Base-by-base conservation (phyloP, 2,113 vertebrate genomes). In the Riparia riparia region DNA sequence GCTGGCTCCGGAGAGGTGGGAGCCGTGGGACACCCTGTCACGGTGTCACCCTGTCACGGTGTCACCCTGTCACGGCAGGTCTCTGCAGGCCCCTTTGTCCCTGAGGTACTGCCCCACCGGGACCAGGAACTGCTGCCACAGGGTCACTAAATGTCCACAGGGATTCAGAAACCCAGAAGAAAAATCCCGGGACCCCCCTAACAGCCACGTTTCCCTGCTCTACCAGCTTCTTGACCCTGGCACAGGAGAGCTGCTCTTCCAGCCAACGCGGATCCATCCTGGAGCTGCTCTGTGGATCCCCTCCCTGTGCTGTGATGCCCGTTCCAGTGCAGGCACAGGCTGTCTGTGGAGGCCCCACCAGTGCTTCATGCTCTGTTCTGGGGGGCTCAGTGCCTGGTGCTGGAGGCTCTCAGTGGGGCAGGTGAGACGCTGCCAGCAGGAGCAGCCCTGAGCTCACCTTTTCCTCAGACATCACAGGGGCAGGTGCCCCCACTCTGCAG, bases 11-110 rank as follows among this genome's bases (percentile, higher is more conserved):
- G 57, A 57, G 18, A 32, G 68, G 14, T 21, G 17, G 44, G 44
- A 57, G 58, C 44, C 7, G 9, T n/a, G 50, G 39, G n/a, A 4
- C 50, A 51, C 47, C 20, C 47, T 47, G 47, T 47, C 47, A 22
- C 47, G 12, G 11, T 5, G 47, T 6, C 47, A 47, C 47, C 45
- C 20, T 51, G 25, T 47, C 45, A 22, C 45, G 12, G 5, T 5
- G 45, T 18, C 37, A 2, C 8, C 47, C 14, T 51, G 25, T 18
- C 32, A 22, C 10, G 0, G 10, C 0, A 0, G 5, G 24, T 39
- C 26, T 53, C 14, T 28, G 25, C 0, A 2, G 16, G 10, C 17
- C 32, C 25, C 14, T 41, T 20, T 0, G 1, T 50, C 32, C 47
- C 9, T 37, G 19, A 24, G 25, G 9, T 25, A 61, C 61, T 37